Conservation (phyloP, 2,113 vertebrate species). For the Phalacrocorax brasilianus region DNA sequence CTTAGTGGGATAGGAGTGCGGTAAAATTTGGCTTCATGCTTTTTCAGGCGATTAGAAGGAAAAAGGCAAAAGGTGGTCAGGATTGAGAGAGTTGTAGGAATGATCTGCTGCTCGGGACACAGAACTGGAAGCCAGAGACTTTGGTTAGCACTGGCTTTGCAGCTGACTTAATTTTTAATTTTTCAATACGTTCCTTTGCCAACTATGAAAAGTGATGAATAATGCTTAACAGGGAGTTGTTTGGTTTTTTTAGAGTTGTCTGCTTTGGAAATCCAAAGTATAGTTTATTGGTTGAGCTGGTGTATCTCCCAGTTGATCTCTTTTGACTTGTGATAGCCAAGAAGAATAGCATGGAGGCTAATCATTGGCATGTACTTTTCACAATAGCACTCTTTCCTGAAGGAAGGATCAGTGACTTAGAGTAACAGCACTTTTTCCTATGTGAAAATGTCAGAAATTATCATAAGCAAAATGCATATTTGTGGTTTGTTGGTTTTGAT, state of each 20-base stretch:
- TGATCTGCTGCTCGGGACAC: not conserved
- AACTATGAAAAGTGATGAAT: not conserved
- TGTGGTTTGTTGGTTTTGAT: not conserved
- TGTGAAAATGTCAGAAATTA: not conserved
- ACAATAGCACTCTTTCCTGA: not conserved
- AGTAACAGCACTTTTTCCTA: not conserved
- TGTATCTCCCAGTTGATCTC: not conserved
- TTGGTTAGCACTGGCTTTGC: not conserved
- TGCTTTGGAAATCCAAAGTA: not conserved
- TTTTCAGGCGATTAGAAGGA: not conserved
- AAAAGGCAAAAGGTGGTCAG: not conserved
- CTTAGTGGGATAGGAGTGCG: rapidly evolving
- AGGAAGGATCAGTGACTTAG: not conserved
- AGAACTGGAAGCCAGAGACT: not conserved
- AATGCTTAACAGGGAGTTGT: too few species aligned
- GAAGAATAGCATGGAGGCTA: not conserved
- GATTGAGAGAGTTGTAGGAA: not conserved
- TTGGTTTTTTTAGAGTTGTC: not conserved
- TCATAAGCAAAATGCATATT: not conserved
- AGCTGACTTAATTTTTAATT: not conserved
- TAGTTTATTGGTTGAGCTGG: not conserved
- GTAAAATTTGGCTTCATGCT: not conserved
- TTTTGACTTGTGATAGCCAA: not conserved
- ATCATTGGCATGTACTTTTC: not conserved
- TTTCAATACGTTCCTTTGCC: not conserved